Conservation (phyloP, 1,140 invertebrate genomes). For the Vanessa atalanta region DNA sequence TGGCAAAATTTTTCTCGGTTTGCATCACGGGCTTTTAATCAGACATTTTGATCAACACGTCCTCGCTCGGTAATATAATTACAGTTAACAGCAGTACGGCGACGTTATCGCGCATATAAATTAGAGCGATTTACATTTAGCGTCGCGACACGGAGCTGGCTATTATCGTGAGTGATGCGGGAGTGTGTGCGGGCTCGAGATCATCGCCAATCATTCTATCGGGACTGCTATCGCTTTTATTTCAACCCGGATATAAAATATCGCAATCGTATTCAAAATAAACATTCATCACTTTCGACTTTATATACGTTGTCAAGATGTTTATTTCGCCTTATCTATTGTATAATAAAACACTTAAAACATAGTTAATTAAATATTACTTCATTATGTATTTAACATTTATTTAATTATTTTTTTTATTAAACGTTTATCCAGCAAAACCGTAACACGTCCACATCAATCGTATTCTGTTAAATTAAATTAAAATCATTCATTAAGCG, state of each 20-base stretch:
- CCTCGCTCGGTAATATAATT: conserved; percentile 79
- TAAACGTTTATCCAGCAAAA: conserved; percentile 25
- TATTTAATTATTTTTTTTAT: conserved; percentile 12
- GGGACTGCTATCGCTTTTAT: conserved; percentile 3
- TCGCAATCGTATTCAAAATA: background rate
- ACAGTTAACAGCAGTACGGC: conserved; percentile 77
- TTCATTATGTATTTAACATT: background rate
- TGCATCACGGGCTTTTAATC: conserved; percentile 70
- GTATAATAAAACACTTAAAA: background rate
- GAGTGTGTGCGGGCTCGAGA: conserved; percentile 66
- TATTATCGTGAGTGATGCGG: conserved; percentile 76
- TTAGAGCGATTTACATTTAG: conserved; percentile 79
- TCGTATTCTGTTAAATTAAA: conserved; percentile 58
- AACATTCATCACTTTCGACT: too few species aligned
- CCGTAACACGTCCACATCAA: conserved; percentile 36
- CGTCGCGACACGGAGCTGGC: conserved; percentile 68
- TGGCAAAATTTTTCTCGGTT: conserved; percentile 60
- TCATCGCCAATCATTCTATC: conserved; percentile 47
- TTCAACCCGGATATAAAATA: conserved; percentile 10
- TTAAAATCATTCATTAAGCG: conserved; percentile 72
- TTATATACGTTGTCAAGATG: too few species aligned
- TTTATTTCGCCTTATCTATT: too few species aligned
- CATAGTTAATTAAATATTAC: background rate
- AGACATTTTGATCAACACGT: conserved; percentile 78
- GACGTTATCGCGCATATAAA: conserved; percentile 80